phyloP scores from a whole-genome alignment of 2,888 invertebrate species.

The Carpatolechia fugitivella region DNA sequence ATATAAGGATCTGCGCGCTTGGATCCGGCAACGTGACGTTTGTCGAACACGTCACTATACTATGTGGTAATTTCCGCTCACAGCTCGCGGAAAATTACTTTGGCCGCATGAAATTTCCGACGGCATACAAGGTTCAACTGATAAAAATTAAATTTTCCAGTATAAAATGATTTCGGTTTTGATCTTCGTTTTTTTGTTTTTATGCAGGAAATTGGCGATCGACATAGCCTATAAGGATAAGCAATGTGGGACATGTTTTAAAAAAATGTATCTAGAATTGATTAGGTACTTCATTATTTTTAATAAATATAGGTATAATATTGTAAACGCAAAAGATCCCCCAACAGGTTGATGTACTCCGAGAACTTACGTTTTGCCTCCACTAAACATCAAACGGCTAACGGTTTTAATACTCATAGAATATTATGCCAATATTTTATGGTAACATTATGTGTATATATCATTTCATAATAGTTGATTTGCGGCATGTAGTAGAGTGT shows the following conservation, averaged over 20 bases:
- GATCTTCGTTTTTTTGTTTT: background rate
- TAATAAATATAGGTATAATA: too few relatives aligned
- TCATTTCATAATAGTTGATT: slow-evolving; percentile 4
- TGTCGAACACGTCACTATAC: slow-evolving; percentile 78
- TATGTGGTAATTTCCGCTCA: slow-evolving; percentile 78
- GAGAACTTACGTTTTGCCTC: too few relatives aligned
- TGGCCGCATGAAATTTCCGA: slow-evolving; percentile 76
- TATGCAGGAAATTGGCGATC: background rate
- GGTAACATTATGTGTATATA: too few relatives aligned
- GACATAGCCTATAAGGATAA: too few relatives aligned
- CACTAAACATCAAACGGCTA: too few relatives aligned
- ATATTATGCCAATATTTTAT: too few relatives aligned
- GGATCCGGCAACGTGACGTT: slow-evolving; percentile 78
- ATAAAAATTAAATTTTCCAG: slow-evolving; percentile 45
- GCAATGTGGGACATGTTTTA: too few relatives aligned
- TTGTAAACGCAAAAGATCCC: too few relatives aligned
- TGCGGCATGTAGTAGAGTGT: slow-evolving; percentile 3
- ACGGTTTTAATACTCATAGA: too few relatives aligned
- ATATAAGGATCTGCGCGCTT: slow-evolving; percentile 76
- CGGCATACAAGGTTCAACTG: slow-evolving; percentile 63
- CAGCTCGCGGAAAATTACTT: slow-evolving; percentile 77
- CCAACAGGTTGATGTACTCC: too few relatives aligned
- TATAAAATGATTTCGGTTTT: background rate
- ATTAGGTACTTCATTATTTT: too few relatives aligned
- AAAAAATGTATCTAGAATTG: too few relatives aligned